Conservation (phyloP, 2,888 invertebrate species). For the Cryptus armator region DNA sequence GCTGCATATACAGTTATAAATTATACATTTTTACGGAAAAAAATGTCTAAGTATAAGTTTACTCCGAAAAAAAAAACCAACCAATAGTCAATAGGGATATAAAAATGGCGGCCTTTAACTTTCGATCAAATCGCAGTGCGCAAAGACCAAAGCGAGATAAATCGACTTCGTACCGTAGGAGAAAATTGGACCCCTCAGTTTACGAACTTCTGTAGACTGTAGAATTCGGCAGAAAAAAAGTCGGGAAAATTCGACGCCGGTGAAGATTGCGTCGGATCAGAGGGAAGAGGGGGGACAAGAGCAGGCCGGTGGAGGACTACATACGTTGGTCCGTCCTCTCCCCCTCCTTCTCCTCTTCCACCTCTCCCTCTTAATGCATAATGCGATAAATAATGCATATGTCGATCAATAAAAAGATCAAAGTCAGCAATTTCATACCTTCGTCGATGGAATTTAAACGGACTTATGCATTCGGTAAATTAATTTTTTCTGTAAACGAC, state of each 20-base stretch:
- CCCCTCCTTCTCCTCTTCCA: slow-evolving; percentile 74
- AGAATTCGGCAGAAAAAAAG: background rate
- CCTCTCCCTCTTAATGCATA: slow-evolving; percentile 42
- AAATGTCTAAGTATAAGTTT: too few relatives aligned
- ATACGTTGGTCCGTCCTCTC: slow-evolving; percentile 77
- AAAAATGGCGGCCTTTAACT: background rate
- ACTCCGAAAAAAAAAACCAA: too few relatives aligned
- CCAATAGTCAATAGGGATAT: background rate
- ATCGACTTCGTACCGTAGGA: background rate
- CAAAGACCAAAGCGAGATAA: background rate
- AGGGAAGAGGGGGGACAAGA: slow-evolving; percentile 64
- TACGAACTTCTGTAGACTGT: background rate
- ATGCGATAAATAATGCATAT: too few relatives aligned
- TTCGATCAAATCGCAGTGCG: background rate
- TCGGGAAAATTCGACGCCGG: background rate
- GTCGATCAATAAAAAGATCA: background rate
- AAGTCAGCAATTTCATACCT: background rate
- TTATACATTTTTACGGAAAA: too few relatives aligned
- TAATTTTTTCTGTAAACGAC: too few relatives aligned
- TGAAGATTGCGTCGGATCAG: slow-evolving; percentile 35
- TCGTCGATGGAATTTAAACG: background rate
- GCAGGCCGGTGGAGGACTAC: slow-evolving; percentile 75
- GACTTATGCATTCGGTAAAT: too few relatives aligned
- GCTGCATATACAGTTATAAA: too few relatives aligned
- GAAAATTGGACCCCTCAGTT: background rate